Evolutionary conservation across 2,797 vertebrate species (phyloP), one percentile per base, ranked within the genome.

Genomic region (Brotula barbata): DNA sequence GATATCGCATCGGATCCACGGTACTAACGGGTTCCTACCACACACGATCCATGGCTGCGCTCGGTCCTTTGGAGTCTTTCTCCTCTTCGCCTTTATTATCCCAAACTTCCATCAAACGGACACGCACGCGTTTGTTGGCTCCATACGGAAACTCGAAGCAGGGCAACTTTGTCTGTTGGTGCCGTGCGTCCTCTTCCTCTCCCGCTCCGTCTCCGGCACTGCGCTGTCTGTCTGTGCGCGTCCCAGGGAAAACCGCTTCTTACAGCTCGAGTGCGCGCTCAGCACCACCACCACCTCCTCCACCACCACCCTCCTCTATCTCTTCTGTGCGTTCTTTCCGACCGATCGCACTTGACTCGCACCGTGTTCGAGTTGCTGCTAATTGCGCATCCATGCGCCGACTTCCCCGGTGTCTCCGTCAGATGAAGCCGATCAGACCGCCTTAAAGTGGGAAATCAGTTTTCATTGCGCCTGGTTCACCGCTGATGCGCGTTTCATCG

Each of bases 201-300:
- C 5, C 68, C n/a, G n/a, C n/a, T n/a, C n/a, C n/a, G n/a, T 69
- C 72, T 62, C 59, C 68, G 20, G 46, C 57, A 67, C 67, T 82
- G 19, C 23, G 49, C 71, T 48, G 59, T 67, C 78, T 77, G 71
- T 61, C 64, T 74, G 78, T 54, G 85, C 79, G 80, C 80, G 85
- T 77, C 70, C 68, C 50, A 48, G 63, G 20, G 3, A 22, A 54
- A 68, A 73, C 69, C 13, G 44, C 71, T 64, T 75, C 81, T 75
- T 58, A 51, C 75, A 75, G 76, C 76, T 80, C 77, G 82, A 81
- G 83, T 73, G 78, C 90, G 88, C 84, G 85, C 81, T 61, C 69
- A 52, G 20, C 75, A 61, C 67, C 54, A 72, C 58, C 71, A n/a
- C n/a, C 54, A 68, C 73, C 78, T 82, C 74, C 50, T 54, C 47